A percentile compares a stretch with the other conserved stretches of the same genome.
These are phyloP conservation scores for Meloe dianella DNA, from an alignment of 2,888 invertebrate genomes.

Conservation along the genomic window DNA sequence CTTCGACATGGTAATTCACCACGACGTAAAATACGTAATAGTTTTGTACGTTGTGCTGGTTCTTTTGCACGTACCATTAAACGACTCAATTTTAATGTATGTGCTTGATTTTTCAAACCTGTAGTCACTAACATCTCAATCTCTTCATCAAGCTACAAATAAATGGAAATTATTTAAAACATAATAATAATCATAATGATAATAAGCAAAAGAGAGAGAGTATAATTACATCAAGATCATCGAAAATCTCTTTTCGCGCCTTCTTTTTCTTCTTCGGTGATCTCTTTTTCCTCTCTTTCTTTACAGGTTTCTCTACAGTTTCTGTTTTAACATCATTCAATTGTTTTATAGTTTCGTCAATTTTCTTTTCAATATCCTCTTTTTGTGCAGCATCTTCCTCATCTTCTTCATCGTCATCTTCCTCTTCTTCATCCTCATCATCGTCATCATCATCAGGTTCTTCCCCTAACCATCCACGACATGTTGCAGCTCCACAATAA, in stretches of 20 bases:
- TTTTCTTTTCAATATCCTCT: slow-evolving; percentile 30
- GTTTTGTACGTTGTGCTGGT: slow-evolving; percentile 73
- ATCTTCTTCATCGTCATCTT: slow-evolving; percentile 58
- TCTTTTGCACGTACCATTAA: slow-evolving; percentile 93
- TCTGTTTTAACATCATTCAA: slow-evolving; percentile 19
- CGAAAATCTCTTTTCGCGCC: slow-evolving; percentile 62
- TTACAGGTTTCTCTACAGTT: slow-evolving; percentile 47
- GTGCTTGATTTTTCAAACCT: slow-evolving; percentile 86
- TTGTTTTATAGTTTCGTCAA: slow-evolving; percentile 30
- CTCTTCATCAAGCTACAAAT: slow-evolving; percentile 81
- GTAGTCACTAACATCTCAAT: slow-evolving; percentile 78
- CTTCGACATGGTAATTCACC: slow-evolving; percentile 84
- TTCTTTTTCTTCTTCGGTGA: slow-evolving; percentile 52
- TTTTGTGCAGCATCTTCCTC: slow-evolving; percentile 40
- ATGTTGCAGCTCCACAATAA: slow-evolving; percentile 87
- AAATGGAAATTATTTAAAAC: slow-evolving; percentile 24
- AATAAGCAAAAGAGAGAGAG: too few species aligned
- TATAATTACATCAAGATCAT: slow-evolving; percentile 67
- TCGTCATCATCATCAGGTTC: slow-evolving; percentile 77
- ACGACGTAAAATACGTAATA: slow-evolving; percentile 78
- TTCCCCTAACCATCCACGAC: slow-evolving; percentile 95
- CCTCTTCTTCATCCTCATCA: slow-evolving; percentile 63
- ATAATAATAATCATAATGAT: slow-evolving; percentile 23
- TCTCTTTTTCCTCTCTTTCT: slow-evolving; percentile 48
- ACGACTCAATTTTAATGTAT: slow-evolving; percentile 87